These are phyloP conservation scores for Pyrgilauda ruficollis DNA, from an alignment of 2,113 vertebrate genomes.

Conservation along the genomic window DNA sequence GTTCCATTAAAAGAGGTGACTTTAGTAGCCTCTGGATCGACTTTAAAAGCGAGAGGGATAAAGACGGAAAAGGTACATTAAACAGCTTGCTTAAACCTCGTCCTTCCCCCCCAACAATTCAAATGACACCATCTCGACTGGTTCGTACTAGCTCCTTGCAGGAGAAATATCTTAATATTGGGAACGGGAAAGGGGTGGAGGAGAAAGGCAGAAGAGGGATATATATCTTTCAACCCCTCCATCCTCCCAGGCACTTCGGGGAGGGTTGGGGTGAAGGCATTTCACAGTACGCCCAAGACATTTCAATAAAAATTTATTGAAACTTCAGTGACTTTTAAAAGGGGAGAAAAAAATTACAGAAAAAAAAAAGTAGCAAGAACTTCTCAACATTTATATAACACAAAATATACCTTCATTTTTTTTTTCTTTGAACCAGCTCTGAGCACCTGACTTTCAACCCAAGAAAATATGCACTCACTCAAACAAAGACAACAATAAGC, in stretches of 20 bases:
- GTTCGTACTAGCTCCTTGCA: not conserved
- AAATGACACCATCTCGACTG: slow-evolving; percentile 36
- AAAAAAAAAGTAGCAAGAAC: slow-evolving; percentile 78
- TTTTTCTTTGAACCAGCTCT: slow-evolving; percentile 74
- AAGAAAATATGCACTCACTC: slow-evolving; percentile 60
- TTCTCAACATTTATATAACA: slow-evolving; percentile 85
- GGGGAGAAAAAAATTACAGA: slow-evolving; percentile 64
- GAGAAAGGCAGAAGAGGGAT: not conserved
- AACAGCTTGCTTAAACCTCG: slow-evolving; percentile 27
- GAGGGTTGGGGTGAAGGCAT: slow-evolving; percentile 31
- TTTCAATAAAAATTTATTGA: slow-evolving; percentile 89
- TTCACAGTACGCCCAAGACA: slow-evolving; percentile 63
- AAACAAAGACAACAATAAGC: slow-evolving; percentile 57
- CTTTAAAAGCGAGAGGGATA: slow-evolving; percentile 45
- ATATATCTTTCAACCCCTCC: slow-evolving; percentile 17
- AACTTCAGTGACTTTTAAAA: slow-evolving; percentile 88
- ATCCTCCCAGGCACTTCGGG: not conserved
- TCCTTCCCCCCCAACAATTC: not conserved
- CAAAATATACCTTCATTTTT: slow-evolving; percentile 86
- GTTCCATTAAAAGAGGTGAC: slow-evolving; percentile 53
- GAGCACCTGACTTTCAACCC: slow-evolving; percentile 67
- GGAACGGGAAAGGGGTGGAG: not conserved
- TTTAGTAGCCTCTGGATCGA: slow-evolving; percentile 37
- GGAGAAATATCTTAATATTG: not conserved
- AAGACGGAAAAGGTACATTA: slow-evolving; percentile 31